Conservation (phyloP, 2,797 vertebrate genomes). For the Alauda arvensis region DNA sequence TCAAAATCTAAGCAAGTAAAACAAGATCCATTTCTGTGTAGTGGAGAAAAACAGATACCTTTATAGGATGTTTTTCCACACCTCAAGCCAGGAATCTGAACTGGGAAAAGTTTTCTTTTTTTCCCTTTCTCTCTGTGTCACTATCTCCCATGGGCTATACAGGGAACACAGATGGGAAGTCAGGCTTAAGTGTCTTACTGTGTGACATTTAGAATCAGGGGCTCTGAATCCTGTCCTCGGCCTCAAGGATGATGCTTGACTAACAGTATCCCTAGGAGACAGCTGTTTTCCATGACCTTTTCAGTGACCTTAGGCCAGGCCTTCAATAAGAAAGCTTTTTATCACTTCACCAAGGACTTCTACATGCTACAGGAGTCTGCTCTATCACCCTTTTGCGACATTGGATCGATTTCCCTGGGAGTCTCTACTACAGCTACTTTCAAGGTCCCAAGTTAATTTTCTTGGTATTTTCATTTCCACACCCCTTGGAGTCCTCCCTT, state of each 20-base stretch:
- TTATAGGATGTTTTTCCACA: not conserved
- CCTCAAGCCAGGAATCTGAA: not conserved
- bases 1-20: not conserved
- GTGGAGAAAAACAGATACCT: not conserved
- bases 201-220: not conserved
- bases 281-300: not conserved
- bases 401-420: not conserved
- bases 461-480: not conserved
- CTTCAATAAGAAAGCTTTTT: conserved; percentile 11
- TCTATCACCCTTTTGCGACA: not conserved
- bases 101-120: not conserved
- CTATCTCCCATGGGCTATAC: not conserved
- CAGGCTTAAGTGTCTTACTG: not conserved
- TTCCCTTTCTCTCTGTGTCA: not conserved
- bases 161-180: not conserved
- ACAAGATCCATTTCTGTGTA: not conserved
- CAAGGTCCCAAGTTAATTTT: conserved; percentile 47
- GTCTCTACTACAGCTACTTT: not conserved
- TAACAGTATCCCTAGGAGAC: not conserved
- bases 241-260: not conserved
- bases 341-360: conserved; percentile 13
- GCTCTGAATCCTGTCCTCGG: not conserved
- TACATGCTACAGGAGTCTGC: not conserved
- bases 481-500: not conserved
- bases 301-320: not conserved